Conservation (phyloP, 1,140 invertebrate genomes). For the Laodelphax striatellus region DNA sequence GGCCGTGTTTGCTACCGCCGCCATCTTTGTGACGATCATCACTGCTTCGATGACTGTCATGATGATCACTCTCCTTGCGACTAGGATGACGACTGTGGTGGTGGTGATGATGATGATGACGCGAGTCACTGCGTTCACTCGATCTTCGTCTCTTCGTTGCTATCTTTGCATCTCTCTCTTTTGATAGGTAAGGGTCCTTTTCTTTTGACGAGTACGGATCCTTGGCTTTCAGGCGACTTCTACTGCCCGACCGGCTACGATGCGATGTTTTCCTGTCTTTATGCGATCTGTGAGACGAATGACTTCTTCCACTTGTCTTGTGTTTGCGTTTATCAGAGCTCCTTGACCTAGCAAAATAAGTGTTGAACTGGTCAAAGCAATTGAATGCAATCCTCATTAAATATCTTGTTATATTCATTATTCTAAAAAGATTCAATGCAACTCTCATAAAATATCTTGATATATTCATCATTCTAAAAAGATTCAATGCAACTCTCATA, state of each 20-base stretch:
- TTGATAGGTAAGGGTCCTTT: not conserved
- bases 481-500: too few relatives aligned
- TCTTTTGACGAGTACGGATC: slow-evolving; percentile 2
- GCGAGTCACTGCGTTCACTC: slow-evolving; percentile 14
- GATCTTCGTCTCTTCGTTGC: slow-evolving; percentile 15
- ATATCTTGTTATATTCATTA: too few relatives aligned
- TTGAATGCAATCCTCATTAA: too few relatives aligned
- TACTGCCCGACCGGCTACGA: not conserved
- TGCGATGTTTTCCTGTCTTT: slow-evolving; percentile 22
- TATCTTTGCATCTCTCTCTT: slow-evolving; percentile 15
- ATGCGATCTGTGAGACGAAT: slow-evolving; percentile 31
- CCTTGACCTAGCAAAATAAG: too few relatives aligned
- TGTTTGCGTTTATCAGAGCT: slow-evolving; percentile 23
- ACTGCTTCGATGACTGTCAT: slow-evolving; percentile 4
- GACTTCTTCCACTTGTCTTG: slow-evolving; percentile 28
- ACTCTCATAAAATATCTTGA: too few relatives aligned
- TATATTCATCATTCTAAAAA: too few relatives aligned
- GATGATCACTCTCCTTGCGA: slow-evolving; percentile 18
- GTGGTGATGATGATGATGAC: slow-evolving; percentile 13
- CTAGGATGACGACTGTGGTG: slow-evolving; percentile 15
- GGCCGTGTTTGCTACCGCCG: slow-evolving; percentile 28
- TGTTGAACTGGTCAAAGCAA: too few relatives aligned
- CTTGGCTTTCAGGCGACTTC: not conserved
- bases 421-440: too few relatives aligned
- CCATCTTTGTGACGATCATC: slow-evolving; percentile 23